Percentiles rank a stretch among this genome's conserved stretches.
Conservation (phyloP, 1,140 invertebrate species). For the Coelopa frigida region DNA sequence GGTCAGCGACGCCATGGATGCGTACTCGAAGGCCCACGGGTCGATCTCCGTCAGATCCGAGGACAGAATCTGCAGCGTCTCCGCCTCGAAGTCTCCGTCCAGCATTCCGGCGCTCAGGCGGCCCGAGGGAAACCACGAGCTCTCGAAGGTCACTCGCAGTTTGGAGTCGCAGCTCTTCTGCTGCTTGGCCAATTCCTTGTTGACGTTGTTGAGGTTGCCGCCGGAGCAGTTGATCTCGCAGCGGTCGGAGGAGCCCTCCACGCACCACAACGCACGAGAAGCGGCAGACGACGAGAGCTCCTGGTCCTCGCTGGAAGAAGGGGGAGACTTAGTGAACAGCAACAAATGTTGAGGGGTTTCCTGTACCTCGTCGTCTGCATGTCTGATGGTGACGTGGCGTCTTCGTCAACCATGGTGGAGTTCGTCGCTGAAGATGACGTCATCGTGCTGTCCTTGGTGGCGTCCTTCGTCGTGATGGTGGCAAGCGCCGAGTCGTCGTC, state of each 20-base stretch:
- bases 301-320: too few species aligned
- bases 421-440: too few species aligned
- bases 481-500: too few species aligned
- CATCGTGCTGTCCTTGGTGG: too few species aligned
- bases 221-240: neutral
- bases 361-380: too few species aligned
- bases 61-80: neutral
- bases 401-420: too few species aligned
- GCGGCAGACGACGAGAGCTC: too few species aligned
- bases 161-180: neutral
- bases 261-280: too few species aligned
- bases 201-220: neutral
- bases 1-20: neutral
- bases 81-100: neutral
- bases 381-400: too few species aligned
- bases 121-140: constrained; percentile 3
- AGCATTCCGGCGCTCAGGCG: neutral
- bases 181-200: neutral
- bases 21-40: constrained; percentile 1
- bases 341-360: too few species aligned
- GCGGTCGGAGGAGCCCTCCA: neutral
- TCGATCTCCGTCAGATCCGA: neutral
- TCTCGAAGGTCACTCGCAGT: constrained; percentile 3
- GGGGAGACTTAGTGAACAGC: too few species aligned
- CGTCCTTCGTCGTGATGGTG: too few species aligned